Evolutionary conservation across 2,797 vertebrate genomes (phyloP).

Genomic region (Eptatretus atami): DNA sequence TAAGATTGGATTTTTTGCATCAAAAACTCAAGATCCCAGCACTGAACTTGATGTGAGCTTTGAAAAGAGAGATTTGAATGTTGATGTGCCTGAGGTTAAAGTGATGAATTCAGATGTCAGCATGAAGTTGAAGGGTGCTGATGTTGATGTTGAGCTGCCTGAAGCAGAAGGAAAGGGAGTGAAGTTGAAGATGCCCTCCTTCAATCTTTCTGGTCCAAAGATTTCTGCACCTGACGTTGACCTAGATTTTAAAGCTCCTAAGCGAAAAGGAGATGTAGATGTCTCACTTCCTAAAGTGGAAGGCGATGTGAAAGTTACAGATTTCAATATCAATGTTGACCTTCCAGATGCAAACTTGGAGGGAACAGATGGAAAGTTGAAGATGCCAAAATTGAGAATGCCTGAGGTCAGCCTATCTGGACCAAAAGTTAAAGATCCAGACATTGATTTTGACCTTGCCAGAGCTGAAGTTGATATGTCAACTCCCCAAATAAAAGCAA

Average conservation of each 20-base stretch:
- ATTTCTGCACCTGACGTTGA: slow-evolving; percentile 17
- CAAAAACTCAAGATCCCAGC: no score
- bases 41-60: no score
- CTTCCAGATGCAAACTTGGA: neutral
- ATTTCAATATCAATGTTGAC: slow-evolving; percentile 9
- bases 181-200: slow-evolving; percentile 16
- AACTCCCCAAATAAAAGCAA: no score
- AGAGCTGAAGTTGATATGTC: no score
- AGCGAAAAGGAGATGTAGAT: neutral
- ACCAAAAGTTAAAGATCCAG: slow-evolving; percentile 12
- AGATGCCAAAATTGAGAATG: slow-evolving; percentile 1
- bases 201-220: slow-evolving; percentile 13
- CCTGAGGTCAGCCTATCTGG: neutral
- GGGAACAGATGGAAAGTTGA: slow-evolving; percentile 7
- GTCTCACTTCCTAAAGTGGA: slow-evolving; percentile 9
- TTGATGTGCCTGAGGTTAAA: slow-evolving; percentile 9
- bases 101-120: slow-evolving; percentile 8
- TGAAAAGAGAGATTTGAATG: no score
- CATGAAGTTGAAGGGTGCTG: slow-evolving; percentile 10
- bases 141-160: slow-evolving; percentile 10
- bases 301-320: neutral
- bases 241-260: slow-evolving; percentile 11
- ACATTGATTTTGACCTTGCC: slow-evolving; percentile 7
- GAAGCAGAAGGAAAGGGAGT: slow-evolving; percentile 12
- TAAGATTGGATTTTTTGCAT: no score